A percentile compares a stretch with the other conserved stretches of the same genome.
Evolutionary conservation across 2,888 invertebrate species (phyloP).

Genomic region (Lordiphosa fenestrarum): DNA sequence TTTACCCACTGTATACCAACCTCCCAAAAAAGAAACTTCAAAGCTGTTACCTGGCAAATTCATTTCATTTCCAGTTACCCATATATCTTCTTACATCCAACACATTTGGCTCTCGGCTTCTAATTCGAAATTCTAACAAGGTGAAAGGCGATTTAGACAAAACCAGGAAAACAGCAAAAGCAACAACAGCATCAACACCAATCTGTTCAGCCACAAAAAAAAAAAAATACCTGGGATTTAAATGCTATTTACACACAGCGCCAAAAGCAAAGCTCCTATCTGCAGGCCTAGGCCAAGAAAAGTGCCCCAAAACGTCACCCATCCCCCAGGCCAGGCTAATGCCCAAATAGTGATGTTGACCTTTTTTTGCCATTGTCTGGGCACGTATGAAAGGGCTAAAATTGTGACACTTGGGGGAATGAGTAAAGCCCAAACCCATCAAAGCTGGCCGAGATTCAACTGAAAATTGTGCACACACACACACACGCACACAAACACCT

Average conservation of each 20-base stretch:
- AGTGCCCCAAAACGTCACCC: conserved; percentile 16
- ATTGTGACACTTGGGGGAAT: conserved; percentile 57
- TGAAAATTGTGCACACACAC: conserved; percentile 59
- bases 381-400: conserved; percentile 64
- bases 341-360: conserved; percentile 62
- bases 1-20: neutral
- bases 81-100: conserved; percentile 6
- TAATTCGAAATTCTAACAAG: conserved; percentile 4
- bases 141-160: conserved; percentile 7
- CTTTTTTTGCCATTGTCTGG: conserved; percentile 64
- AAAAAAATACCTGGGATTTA: conserved; percentile 50
- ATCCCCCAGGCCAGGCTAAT: conserved; percentile 9
- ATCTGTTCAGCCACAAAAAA: conserved; percentile 9
- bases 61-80: conserved; percentile 13
- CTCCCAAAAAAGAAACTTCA: neutral
- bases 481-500: conserved; percentile 43
- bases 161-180: neutral
- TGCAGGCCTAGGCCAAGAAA: conserved; percentile 5
- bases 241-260: conserved; percentile 68
- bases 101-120: conserved; percentile 5
- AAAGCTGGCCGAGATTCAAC: conserved; percentile 64
- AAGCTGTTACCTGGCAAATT: neutral
- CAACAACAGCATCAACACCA: conserved; percentile 2
- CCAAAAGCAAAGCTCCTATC: conserved; percentile 24
- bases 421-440: conserved; percentile 25